Evolutionary conservation across 1,140 invertebrate genomes (phyloP).

Genomic region (Holcopasites calliopsidis): DNA sequence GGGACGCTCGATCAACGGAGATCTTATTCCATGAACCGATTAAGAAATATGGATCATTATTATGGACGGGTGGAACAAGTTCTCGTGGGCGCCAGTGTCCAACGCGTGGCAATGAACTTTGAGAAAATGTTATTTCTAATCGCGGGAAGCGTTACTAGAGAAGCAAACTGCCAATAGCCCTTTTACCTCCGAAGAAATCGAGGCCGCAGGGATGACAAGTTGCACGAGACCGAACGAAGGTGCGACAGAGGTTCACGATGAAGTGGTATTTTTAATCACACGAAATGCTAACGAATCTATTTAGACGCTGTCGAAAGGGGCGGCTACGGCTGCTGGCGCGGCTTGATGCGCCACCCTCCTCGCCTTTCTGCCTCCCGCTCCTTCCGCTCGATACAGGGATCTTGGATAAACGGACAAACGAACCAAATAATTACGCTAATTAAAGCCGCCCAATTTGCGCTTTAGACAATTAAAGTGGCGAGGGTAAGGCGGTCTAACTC

Average conservation of each 20-base stretch:
- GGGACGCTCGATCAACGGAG: constrained; percentile 20
- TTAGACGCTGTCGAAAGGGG: constrained; percentile 35
- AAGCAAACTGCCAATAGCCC: too few species aligned
- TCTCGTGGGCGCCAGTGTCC: background rate
- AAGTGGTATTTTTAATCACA: constrained; percentile 62
- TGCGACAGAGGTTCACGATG: background rate
- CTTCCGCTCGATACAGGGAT: constrained; percentile 60
- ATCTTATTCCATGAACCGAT: constrained; percentile 14
- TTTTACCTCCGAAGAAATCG: too few species aligned
- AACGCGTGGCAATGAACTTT: background rate
- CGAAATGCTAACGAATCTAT: constrained; percentile 62
- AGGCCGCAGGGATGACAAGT: background rate
- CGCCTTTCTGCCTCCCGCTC: background rate
- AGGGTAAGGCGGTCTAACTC: constrained; percentile 69
- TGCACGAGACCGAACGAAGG: constrained; percentile 19
- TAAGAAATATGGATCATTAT: constrained; percentile 19
- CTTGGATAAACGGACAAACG: constrained; percentile 70
- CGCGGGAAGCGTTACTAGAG: too few species aligned
- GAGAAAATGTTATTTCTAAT: too few species aligned
- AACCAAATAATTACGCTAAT: constrained; percentile 78
- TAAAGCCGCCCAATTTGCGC: constrained; percentile 77
- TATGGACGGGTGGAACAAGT: constrained; percentile 14
- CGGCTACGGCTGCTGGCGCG: background rate
- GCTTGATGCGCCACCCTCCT: background rate
- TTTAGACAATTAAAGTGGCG: constrained; percentile 76